Evolutionary conservation across 2,113 vertebrate species (phyloP).

Genomic region (Spea multiplicata): DNA sequence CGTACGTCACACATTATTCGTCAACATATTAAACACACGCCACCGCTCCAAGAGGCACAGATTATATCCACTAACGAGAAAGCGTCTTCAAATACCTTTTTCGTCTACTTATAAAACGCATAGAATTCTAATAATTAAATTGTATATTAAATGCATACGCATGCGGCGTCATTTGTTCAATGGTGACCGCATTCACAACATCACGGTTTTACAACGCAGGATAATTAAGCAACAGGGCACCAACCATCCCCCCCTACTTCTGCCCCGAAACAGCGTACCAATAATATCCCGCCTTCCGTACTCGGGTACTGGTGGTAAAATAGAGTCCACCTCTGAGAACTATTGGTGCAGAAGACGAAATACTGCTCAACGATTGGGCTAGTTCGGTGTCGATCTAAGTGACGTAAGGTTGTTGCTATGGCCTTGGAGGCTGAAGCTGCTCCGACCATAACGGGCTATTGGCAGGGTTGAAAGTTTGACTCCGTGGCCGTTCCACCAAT

Average conservation of each 20-base stretch:
- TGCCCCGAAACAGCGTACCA: constrained; percentile 32
- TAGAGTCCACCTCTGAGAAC: neutral
- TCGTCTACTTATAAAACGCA: no score
- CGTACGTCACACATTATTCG: neutral
- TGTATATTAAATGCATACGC: neutral
- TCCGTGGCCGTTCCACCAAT: constrained; percentile 27
- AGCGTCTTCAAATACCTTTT: no score
- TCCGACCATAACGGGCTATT: constrained; percentile 14
- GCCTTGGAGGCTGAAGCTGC: constrained; percentile 25
- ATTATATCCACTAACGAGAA: no score
- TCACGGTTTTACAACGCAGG: neutral
- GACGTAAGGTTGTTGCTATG: constrained; percentile 37
- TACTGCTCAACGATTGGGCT: neutral
- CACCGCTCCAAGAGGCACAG: no score
- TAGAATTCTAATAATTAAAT: no score
- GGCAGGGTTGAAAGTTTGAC: constrained; percentile 42
- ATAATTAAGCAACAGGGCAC: constrained; percentile 5
- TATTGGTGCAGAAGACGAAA: neutral
- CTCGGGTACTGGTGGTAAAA: neutral
- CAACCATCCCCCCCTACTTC: constrained; percentile 28
- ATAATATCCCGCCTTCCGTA: neutral
- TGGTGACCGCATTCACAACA: neutral
- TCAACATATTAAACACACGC: no score
- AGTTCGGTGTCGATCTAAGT: neutral
- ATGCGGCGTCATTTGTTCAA: neutral